Base-by-base conservation (phyloP, 1,140 invertebrate species). In the Heterodera carotae region DNA sequence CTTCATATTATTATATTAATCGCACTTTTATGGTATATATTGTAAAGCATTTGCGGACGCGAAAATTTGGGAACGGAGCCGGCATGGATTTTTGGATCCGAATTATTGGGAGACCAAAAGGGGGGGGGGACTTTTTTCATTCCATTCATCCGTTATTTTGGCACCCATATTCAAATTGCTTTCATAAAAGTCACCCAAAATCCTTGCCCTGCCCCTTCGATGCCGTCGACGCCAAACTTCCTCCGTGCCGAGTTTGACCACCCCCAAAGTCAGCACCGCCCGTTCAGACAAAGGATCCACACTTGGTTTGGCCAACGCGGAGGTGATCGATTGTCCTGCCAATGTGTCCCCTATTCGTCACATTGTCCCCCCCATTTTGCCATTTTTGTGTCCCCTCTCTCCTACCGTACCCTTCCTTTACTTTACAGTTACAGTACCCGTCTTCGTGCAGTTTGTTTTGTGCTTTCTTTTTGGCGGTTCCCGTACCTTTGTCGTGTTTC, bases 401-500 rank as follows among this genome's bases (percentile, higher is more conserved):
- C 3, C 22, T 62, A 31, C 60, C 60, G n/a, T 62, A 25, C 4
- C 29, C 29, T 22, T 6, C 60, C 60, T 0, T 18, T 1, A 8
- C 60, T 8, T 22, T n/a, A n/a, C 60, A 15, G 10, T 31, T 66
- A 29, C 62, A 66, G 62, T 34, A 66, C 10, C 27, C 62, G 62
- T 66, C 62, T 7, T 66, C 33, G 62, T 66, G 69, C 33, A 18
- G 27, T 71, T 71, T 33, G 5, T 25, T 71, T 71, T 71, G 48
- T 56, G 48, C 48, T 56, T 12, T 56, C 69, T 3, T 59, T 27
- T n/a, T 7, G 39, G 29, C 27, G 12, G 25, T 71, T 71, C 69
- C 39, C 31, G 69, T 71, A 18, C 59, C 27, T 62, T 77, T 77
- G 48, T 76, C 75, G 67, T 33, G 22, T 33, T 69, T 75, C 36